Conservation (phyloP, 2,888 invertebrate species). For the Agrilus cyanescens region DNA sequence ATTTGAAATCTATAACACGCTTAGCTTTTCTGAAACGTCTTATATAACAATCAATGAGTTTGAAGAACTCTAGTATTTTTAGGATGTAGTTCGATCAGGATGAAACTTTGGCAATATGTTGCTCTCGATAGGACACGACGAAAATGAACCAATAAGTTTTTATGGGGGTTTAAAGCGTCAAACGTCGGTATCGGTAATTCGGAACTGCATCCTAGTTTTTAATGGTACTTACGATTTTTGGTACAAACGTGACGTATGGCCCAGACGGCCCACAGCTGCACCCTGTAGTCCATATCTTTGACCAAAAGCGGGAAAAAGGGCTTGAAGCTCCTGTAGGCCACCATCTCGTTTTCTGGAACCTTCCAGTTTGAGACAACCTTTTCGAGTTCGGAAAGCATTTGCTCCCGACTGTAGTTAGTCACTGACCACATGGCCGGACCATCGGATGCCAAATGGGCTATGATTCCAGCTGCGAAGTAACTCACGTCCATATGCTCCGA, state of each 20-base stretch:
- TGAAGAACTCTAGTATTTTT: too few relatives aligned
- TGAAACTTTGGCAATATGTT: too few relatives aligned
- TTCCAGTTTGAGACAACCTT: conserved; percentile 51
- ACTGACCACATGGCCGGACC: conserved; percentile 42
- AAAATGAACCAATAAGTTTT: too few relatives aligned
- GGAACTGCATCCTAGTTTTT: not conserved
- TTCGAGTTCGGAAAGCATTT: conserved; percentile 42
- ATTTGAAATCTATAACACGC: too few relatives aligned
- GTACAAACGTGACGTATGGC: conserved; percentile 67
- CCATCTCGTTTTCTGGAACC: conserved; percentile 62
- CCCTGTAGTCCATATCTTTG: conserved; percentile 46
- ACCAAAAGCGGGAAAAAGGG: conserved; percentile 57
- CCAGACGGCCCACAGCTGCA: conserved; percentile 70
- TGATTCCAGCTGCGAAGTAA: conserved; percentile 62
- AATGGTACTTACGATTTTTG: conserved; percentile 58
- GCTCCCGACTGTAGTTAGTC: conserved; percentile 20
- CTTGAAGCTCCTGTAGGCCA: conserved; percentile 57
- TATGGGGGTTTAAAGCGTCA: too few relatives aligned
- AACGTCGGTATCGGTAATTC: not conserved
- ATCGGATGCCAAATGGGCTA: conserved; percentile 56
- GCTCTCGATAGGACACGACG: too few relatives aligned
- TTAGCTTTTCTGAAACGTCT: too few relatives aligned
- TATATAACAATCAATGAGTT: too few relatives aligned
- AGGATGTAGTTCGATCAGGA: too few relatives aligned
- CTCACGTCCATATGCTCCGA: conserved; percentile 55